Conservation (phyloP, 2,797 vertebrate species). For the Babyrousa celebensis region DNA sequence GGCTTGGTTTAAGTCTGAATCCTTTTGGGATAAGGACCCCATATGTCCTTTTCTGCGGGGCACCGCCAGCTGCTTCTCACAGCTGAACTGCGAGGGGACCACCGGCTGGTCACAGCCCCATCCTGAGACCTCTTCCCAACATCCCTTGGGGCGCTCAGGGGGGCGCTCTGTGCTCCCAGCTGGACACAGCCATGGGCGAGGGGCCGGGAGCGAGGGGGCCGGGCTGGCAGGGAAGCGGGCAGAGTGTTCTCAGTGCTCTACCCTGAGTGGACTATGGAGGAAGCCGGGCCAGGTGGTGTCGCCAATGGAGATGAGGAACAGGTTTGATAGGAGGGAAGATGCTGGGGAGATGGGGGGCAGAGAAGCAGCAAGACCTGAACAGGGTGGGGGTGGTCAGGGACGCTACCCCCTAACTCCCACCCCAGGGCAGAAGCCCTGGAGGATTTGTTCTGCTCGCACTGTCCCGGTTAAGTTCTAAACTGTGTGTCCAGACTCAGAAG, state of each 20-base stretch:
- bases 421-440: background rate
- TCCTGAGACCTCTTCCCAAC: background rate
- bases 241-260: conserved; percentile 65
- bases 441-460: background rate
- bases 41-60: rapidly evolving
- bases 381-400: background rate
- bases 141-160: background rate
- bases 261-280: conserved; percentile 78
- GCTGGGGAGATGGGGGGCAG: background rate
- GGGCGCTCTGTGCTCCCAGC: background rate
- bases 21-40: too few relatives aligned
- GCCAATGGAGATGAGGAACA: conserved; percentile 63
- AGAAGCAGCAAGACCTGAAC: background rate
- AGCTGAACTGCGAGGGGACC: background rate
- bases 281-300: conserved; percentile 57
- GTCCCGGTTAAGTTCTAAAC: background rate
- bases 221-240: too few relatives aligned
- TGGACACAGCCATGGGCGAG: background rate
- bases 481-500: too few relatives aligned
- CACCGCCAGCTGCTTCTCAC: background rate
- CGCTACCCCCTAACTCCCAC: background rate
- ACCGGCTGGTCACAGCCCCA: background rate
- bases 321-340: conserved; percentile 53
- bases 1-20: background rate
- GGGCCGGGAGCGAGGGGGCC: too few relatives aligned